A percentile compares a stretch with the other conserved stretches of the same genome.
Conservation (phyloP, 2,888 invertebrate species). For the Sphaerophoria taeniata region DNA sequence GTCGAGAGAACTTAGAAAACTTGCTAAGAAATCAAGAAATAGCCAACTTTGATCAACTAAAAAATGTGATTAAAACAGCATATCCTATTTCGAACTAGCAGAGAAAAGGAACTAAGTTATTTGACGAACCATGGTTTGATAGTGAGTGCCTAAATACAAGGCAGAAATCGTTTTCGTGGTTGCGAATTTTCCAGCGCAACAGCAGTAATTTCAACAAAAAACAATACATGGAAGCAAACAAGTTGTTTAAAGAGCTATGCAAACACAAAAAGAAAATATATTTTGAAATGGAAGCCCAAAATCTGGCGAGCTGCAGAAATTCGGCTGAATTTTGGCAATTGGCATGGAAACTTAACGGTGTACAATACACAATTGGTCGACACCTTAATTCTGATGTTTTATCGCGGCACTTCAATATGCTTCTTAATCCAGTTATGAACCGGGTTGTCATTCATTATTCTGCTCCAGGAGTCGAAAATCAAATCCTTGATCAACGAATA, state of each 20-base stretch:
- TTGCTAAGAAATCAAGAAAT: neutral
- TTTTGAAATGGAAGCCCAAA: neutral
- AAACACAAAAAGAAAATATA: neutral
- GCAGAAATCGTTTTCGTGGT: neutral
- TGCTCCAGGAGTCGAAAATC: no score
- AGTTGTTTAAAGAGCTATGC: neutral
- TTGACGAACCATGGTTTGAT: neutral
- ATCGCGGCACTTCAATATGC: no score
- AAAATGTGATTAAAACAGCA: neutral
- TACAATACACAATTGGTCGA: neutral
- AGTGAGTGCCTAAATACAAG: neutral
- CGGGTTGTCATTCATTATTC: no score
- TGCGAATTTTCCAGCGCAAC: neutral
- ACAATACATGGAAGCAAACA: neutral
- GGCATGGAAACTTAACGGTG: neutral
- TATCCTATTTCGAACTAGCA: neutral
- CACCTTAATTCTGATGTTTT: neutral
- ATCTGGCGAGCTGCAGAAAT: neutral
- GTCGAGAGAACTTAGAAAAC: neutral
- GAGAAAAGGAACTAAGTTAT: neutral
- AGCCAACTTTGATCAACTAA: neutral
- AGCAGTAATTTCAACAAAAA: neutral
- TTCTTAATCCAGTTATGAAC: no score
- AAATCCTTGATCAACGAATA: no score
- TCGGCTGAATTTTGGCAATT: neutral